These are phyloP conservation scores for Charanyca ferruginea DNA, from an alignment of 2,888 invertebrate species.

Conservation along the genomic window DNA sequence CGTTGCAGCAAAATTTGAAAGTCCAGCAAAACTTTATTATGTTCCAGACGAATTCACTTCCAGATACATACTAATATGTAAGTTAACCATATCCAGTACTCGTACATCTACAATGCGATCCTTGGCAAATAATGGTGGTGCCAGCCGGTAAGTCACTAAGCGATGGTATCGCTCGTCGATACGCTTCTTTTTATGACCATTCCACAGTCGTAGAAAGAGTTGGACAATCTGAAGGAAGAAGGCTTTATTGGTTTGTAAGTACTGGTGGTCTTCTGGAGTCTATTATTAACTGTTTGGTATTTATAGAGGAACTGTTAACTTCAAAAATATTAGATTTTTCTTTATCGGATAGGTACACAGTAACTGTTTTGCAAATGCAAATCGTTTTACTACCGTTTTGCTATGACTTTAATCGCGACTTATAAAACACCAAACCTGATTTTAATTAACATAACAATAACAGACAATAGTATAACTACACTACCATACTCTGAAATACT, in stretches of 20 bases:
- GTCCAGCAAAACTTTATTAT: not conserved
- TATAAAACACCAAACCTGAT: conserved; percentile 16
- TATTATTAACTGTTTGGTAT: conserved; percentile 7
- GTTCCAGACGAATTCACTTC: not conserved
- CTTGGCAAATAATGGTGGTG: conserved; percentile 81
- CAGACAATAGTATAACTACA: conserved; percentile 20
- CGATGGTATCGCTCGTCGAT: conserved; percentile 88
- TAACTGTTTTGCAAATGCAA: not conserved
- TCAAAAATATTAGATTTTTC: too few species aligned
- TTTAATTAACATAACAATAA: conserved; percentile 13
- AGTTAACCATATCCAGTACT: conserved; percentile 66
- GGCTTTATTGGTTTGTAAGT: conserved; percentile 62
- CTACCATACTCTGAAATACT: conserved; percentile 28
- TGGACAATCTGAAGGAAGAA: conserved; percentile 69
- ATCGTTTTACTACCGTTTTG: not conserved
- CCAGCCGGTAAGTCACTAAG: conserved; percentile 85
- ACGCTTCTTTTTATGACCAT: conserved; percentile 86
- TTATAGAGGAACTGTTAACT: not conserved
- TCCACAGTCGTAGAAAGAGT: conserved; percentile 81
- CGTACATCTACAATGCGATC: conserved; percentile 68
- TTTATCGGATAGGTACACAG: too few species aligned
- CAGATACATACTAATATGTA: not conserved
- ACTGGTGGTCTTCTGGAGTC: conserved; percentile 26
- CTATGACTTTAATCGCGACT: conserved; percentile 18
- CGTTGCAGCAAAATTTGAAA: too few species aligned